phyloP scores from a whole-genome alignment of 1,140 invertebrate genomes.

The Eriosoma lanigerum region DNA sequence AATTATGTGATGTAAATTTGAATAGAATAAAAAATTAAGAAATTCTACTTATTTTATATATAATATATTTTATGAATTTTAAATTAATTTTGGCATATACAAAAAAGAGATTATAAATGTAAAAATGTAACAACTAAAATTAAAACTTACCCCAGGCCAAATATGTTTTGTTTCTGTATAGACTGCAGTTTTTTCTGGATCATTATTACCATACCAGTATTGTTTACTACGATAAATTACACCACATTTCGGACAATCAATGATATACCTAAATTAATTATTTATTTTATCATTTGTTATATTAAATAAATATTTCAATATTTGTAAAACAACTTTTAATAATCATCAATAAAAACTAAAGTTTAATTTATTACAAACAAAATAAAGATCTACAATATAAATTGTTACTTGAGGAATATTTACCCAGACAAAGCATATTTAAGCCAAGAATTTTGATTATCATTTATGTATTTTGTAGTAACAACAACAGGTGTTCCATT shows the following conservation, averaged over 20 bases:
- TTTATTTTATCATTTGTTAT: background rate
- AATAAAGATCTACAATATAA: background rate
- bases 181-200: conserved; percentile 70
- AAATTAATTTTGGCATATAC: background rate
- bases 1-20: background rate
- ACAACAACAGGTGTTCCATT: conserved; percentile 69
- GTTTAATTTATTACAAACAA: no score
- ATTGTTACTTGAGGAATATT: conserved; percentile 54
- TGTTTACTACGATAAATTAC: conserved; percentile 80
- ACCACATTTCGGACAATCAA: conserved; percentile 80
- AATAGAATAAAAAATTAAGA: no score
- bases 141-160: conserved; percentile 71
- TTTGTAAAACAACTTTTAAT: no score
- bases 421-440: conserved; percentile 80
- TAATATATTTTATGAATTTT: background rate
- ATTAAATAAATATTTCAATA: conserved; percentile 9
- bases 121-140: background rate
- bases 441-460: conserved; percentile 70
- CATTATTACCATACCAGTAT: conserved; percentile 83
- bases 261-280: conserved; percentile 63
- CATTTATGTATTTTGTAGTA: conserved; percentile 63
- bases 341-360: no score
- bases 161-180: conserved; percentile 74
- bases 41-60: no score
- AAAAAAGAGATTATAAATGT: no score